Evolutionary conservation across 2,888 invertebrate species (phyloP), one percentile per base, ranked within the genome.

Genomic region (Tipula lateralis): DNA sequence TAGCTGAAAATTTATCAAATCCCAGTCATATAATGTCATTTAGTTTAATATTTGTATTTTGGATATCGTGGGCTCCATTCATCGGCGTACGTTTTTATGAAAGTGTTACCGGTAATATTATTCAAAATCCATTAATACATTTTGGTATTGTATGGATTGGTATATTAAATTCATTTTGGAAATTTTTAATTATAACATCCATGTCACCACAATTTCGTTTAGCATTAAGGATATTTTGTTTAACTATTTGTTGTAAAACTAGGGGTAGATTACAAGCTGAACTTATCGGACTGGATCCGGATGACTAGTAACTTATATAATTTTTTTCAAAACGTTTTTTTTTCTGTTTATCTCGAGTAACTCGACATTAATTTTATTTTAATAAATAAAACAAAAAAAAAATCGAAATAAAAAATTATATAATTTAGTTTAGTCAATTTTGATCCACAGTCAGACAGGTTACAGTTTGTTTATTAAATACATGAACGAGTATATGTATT

Each of bases 21-120:
- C 97, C 97, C 86, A 97, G 96, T 92, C 98, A 99, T 92, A 93
- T 96, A 91, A 97, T 98, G 94, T 97, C 97, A 88, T 97, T 99
- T 91, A 93, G 97, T 87, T 93, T 99, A 88, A 96, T 98, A 87
- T 92, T 96, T 87, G 92, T 96, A 85, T 99, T 98, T 91, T 96
- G 97, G 94, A 91, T 97, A 86, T 96, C 97, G 87, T 99, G 99
- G 99, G 92, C 95, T 86, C 99, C 99, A 29, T 97, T 96, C 91
- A 95, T 97, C 86, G 92, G 93, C 85, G 92, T 98, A 86, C 93
- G 95, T 87, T 91, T 96, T 86, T 97, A 96, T 91, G 96, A 94
- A 89, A 93, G 93, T 89, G 90, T 93, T 87, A 93, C 92, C 84
- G 93, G 92, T 86, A 91, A 92, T 86, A 92, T 92, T 90, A 89